phyloP scores from a whole-genome alignment of 1,140 invertebrate genomes.

The Linepithema humile region DNA sequence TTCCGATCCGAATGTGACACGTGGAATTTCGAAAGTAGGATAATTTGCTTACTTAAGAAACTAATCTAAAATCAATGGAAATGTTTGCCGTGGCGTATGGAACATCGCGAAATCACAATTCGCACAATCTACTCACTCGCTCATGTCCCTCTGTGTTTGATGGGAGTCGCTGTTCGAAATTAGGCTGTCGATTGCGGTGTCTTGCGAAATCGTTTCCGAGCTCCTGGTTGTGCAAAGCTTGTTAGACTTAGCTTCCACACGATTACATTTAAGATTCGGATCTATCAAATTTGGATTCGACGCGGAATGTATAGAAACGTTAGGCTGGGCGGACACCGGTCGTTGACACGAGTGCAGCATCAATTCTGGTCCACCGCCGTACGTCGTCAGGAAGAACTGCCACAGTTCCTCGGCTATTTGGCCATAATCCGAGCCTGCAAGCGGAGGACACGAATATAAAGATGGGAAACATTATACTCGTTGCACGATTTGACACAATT shows the following conservation, averaged over 20 bases:
- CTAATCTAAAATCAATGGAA: constrained; percentile 49
- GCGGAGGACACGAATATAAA: not conserved
- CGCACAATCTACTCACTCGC: constrained; percentile 61
- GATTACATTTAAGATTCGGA: constrained; percentile 74
- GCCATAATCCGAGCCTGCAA: constrained; percentile 90
- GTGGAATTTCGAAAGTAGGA: constrained; percentile 28
- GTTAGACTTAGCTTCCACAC: constrained; percentile 73
- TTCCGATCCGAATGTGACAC: not conserved
- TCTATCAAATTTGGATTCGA: constrained; percentile 79
- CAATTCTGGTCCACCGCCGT: constrained; percentile 94
- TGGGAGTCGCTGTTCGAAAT: constrained; percentile 76
- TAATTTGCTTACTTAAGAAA: constrained; percentile 50
- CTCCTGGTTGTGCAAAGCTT: constrained; percentile 78
- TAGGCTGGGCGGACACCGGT: constrained; percentile 76
- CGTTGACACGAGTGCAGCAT: constrained; percentile 83
- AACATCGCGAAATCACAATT: constrained; percentile 59
- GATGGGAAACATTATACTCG: not conserved
- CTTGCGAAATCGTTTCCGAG: constrained; percentile 79
- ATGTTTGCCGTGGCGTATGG: constrained; percentile 23
- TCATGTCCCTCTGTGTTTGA: constrained; percentile 76
- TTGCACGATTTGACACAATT: not conserved
- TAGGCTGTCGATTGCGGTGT: constrained; percentile 78
- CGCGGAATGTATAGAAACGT: constrained; percentile 81
- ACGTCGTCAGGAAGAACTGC: constrained; percentile 93
- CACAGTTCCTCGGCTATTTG: constrained; percentile 94